Evolutionary conservation across 2,888 invertebrate genomes (phyloP).

Genomic region (Diadegma fenestrale): DNA sequence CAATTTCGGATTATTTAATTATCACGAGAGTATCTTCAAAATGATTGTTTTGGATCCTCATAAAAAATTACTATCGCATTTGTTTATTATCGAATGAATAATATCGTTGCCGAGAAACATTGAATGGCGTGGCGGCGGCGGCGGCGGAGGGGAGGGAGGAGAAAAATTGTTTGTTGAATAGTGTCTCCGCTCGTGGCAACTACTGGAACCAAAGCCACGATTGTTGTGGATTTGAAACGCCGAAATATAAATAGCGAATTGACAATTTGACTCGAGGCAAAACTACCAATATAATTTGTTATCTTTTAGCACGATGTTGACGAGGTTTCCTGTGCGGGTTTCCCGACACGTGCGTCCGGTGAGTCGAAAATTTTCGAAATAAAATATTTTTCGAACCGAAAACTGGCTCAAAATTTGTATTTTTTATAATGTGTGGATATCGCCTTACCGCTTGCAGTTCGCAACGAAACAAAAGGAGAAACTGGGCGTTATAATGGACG

Average conservation of each 20-base stretch:
- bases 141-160: neutral
- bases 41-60: neutral
- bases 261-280: too few relatives aligned
- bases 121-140: neutral
- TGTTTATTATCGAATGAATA: neutral
- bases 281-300: neutral
- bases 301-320: conserved; percentile 55
- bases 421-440: neutral
- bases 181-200: conserved; percentile 1
- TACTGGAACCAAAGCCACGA: neutral
- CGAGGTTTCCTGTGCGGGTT: conserved; percentile 50
- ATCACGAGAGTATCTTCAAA: neutral
- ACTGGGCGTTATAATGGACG: conserved; percentile 85
- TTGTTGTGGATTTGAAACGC: neutral
- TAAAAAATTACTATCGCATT: neutral
- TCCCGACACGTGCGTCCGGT: conserved; percentile 54
- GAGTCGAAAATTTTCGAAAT: neutral
- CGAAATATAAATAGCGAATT: neutral
- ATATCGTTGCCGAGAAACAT: neutral
- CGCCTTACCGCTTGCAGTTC: conserved; percentile 72
- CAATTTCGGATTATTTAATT: neutral
- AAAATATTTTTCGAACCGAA: neutral
- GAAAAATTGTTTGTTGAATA: neutral
- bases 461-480: conserved; percentile 83
- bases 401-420: neutral